These are phyloP conservation scores for Bellardia pandia DNA, from an alignment of 2,888 invertebrate species.

Conservation along the genomic window DNA sequence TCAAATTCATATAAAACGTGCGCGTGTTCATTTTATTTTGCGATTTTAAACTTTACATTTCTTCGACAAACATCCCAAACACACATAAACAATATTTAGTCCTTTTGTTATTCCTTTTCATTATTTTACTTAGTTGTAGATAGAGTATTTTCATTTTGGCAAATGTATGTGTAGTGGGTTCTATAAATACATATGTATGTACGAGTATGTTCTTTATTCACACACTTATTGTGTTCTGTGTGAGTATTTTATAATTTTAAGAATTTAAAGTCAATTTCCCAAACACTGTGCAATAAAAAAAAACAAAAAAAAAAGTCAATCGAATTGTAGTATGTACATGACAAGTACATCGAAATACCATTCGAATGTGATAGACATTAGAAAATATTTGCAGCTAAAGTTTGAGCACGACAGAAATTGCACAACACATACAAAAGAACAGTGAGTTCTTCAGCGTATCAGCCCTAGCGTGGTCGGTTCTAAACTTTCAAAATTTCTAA, in stretches of 20 bases:
- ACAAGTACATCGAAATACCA: constrained; percentile 22
- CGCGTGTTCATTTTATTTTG: constrained; percentile 77
- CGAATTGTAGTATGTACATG: constrained; percentile 55
- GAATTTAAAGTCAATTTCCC: constrained; percentile 82
- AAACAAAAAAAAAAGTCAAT: constrained; percentile 72
- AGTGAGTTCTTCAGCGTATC: too few relatives aligned
- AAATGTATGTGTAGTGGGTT: constrained; percentile 28
- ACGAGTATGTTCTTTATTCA: background rate
- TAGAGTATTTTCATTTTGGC: constrained; percentile 13
- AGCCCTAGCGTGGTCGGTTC: too few relatives aligned
- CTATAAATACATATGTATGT: constrained; percentile 29
- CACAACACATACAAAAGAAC: background rate
- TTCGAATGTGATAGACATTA: constrained; percentile 30
- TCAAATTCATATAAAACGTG: constrained; percentile 84
- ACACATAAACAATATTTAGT: constrained; percentile 56
- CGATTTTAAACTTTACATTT: constrained; percentile 78
- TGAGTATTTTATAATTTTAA: constrained; percentile 80
- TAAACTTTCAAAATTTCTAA: too few relatives aligned
- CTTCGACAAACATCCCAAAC: background rate
- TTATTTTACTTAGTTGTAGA: constrained; percentile 18
- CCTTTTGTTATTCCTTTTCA: constrained; percentile 56
- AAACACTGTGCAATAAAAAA: constrained; percentile 72
- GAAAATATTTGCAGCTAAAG: constrained; percentile 48
- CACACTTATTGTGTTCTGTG: constrained; percentile 36
- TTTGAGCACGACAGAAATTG: constrained; percentile 38